phyloP scores from a whole-genome alignment of 1,140 invertebrate species.

The Metopolophium dirhodum region DNA sequence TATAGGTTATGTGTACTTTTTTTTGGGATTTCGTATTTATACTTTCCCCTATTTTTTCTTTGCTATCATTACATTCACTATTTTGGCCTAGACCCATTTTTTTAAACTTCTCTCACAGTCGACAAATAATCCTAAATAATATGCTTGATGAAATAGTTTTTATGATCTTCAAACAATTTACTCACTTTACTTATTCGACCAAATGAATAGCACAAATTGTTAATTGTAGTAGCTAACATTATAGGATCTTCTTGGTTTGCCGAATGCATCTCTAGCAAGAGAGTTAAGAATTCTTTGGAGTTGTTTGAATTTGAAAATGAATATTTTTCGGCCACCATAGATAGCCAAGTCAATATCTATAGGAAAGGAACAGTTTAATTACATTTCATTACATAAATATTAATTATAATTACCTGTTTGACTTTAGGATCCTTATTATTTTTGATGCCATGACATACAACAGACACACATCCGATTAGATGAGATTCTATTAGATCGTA shows the following conservation, averaged over 20 bases:
- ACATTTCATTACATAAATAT: not conserved
- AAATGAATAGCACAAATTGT: conserved; percentile 22
- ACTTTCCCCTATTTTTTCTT: too few relatives aligned
- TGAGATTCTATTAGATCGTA: conserved; percentile 34
- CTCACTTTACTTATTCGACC: conserved; percentile 32
- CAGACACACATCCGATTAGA: conserved; percentile 16
- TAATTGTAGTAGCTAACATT: conserved; percentile 9
- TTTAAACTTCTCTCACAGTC: too few relatives aligned
- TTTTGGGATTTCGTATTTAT: too few relatives aligned
- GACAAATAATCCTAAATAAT: too few relatives aligned
- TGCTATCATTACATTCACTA: too few relatives aligned
- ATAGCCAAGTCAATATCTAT: conserved; percentile 33
- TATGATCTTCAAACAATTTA: not conserved
- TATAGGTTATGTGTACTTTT: too few relatives aligned
- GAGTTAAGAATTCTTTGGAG: conserved; percentile 26
- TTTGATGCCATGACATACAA: conserved; percentile 3
- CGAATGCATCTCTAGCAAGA: not conserved
- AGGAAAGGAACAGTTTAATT: not conserved
- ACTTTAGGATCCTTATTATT: not conserved
- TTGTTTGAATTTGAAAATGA: conserved; percentile 44
- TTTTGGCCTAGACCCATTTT: too few relatives aligned
- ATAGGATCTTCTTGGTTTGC: conserved; percentile 49
- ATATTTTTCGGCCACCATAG: conserved; percentile 1
- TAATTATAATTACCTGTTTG: conserved; percentile 28
- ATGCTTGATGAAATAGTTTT: not conserved